phyloP scores from a whole-genome alignment of 1,140 invertebrate genomes.

The Thaumatotibia leucotreta region DNA sequence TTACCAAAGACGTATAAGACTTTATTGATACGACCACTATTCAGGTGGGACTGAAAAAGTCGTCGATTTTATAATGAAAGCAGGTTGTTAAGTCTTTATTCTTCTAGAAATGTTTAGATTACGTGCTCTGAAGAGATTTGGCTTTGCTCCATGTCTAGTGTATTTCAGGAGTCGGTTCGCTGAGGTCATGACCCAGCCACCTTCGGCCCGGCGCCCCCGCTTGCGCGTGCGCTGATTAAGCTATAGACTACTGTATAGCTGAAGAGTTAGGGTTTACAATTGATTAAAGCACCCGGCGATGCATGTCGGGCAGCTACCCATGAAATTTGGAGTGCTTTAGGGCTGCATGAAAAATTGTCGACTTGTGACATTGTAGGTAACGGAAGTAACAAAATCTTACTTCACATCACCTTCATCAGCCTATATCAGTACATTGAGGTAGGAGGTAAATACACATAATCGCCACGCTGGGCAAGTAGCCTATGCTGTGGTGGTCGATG shows the following conservation, averaged over 20 bases:
- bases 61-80: neutral
- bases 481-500: too few species aligned
- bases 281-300: too few species aligned
- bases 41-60: neutral
- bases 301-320: too few species aligned
- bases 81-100: neutral
- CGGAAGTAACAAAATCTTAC: too few species aligned
- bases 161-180: conserved; percentile 39
- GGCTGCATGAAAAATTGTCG: neutral
- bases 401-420: too few species aligned
- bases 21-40: neutral
- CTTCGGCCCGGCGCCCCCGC: conserved; percentile 22
- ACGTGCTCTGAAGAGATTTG: conserved; percentile 26
- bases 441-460: too few species aligned
- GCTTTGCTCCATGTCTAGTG: conserved; percentile 42
- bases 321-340: neutral
- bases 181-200: conserved; percentile 49
- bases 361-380: neutral
- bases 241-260: neutral
- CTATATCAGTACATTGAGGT: too few species aligned
- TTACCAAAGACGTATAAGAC: neutral
- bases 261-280: neutral
- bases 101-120: neutral
- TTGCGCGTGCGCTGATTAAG: neutral
- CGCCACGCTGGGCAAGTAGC: too few species aligned